Conservation (phyloP, 2,113 vertebrate genomes). For the Spermophilus dauricus region DNA sequence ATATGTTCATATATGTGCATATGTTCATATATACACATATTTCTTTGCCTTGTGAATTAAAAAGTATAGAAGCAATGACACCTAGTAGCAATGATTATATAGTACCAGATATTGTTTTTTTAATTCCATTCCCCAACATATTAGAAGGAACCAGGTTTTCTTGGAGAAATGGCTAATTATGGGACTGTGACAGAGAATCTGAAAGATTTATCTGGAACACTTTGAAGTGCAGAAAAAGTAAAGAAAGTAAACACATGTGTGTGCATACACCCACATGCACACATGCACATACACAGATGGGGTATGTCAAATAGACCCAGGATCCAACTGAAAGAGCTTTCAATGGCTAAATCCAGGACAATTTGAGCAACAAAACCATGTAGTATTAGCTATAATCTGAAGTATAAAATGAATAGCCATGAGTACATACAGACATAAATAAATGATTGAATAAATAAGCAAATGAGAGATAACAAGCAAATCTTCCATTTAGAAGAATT, state of each 20-base stretch:
- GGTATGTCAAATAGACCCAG: too few relatives aligned
- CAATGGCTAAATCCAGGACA: neutral
- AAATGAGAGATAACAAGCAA: neutral
- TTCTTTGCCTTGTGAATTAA: neutral
- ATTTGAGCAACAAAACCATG: neutral
- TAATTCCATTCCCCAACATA: neutral
- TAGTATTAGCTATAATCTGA: neutral
- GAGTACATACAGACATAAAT: neutral
- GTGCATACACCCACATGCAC: neutral
- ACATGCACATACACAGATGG: neutral
- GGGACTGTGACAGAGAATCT: neutral
- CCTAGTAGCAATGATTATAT: neutral
- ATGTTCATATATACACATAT: neutral
- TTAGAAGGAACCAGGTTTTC: neutral
- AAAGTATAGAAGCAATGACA: neutral
- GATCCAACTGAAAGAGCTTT: neutral
- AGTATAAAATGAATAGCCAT: neutral
- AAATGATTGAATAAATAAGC: neutral
- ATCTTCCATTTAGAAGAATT: neutral
- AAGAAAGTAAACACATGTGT: neutral
- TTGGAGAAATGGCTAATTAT: neutral
- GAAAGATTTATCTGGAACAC: too few relatives aligned
- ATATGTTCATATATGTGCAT: neutral
- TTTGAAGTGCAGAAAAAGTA: neutral
- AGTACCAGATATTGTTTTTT: neutral